Base-by-base conservation (phyloP, 1,140 invertebrate species). In the Meloidogyne exigua region DNA sequence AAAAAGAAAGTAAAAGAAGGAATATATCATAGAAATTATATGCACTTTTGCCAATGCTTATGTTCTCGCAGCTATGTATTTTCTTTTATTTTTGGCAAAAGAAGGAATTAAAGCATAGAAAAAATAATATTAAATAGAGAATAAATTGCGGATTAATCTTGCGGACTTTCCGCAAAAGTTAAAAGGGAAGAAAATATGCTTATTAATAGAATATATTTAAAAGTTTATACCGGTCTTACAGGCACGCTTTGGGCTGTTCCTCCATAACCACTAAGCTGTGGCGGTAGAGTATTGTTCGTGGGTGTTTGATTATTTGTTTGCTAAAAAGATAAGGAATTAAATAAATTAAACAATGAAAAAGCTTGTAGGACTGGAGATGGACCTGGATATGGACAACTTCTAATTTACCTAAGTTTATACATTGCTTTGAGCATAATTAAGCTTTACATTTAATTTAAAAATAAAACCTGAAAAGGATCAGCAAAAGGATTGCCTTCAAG, bases 401-500 rank as follows among this genome's bases (percentile, higher is more conserved):
- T n/a, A n/a, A n/a, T n/a, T n/a, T n/a, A n/a, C n/a, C n/a, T n/a
- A n/a, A n/a, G n/a, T n/a, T n/a, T n/a, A n/a, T n/a, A n/a, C n/a
- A n/a, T n/a, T n/a, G n/a, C n/a, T n/a, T n/a, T n/a, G n/a, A n/a
- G n/a, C n/a, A n/a, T n/a, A n/a, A n/a, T n/a, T n/a, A 28, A 69
- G 62, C 1, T 39, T n/a, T 1, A 32, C 11, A n/a, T 26, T 32
- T 2, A 68, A 15, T 26, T 26, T 68, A 65, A 12, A n/a, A 12
- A 75, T 74, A 78, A 76, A 44, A 87, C 85, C 73, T 79, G 65
- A 74, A 86, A 86, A 12, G 85, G 85, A 81, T 86, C 85, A n/a
- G 86, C 86, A 69, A 86, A 86, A 5, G 85, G 85, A 78, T 86
- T 86, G n/a, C 73, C 79, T 28, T 81, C 73, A 28, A 86, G 68